Evolutionary conservation across 2,888 invertebrate genomes (phyloP).

Genomic region (Drosophila picticornis): DNA sequence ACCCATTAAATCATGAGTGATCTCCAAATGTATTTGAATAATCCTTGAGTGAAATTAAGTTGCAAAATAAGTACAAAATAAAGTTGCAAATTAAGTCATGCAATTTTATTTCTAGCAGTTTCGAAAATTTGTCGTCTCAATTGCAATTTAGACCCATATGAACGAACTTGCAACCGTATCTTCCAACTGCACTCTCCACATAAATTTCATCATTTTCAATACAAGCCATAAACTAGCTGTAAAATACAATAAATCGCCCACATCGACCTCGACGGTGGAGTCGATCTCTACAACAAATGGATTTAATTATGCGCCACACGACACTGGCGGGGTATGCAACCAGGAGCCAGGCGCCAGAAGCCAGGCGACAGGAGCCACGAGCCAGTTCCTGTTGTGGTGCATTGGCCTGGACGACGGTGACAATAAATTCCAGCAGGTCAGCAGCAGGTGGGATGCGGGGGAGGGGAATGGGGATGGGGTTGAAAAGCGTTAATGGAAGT

Average conservation of each 20-base stretch:
- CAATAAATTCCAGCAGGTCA: slow-evolving; percentile 61
- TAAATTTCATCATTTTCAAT: slow-evolving; percentile 45
- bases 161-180: slow-evolving; percentile 15
- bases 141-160: slow-evolving; percentile 44
- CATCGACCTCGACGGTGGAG: slow-evolving; percentile 33
- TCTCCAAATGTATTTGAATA: neutral
- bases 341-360: slow-evolving; percentile 67
- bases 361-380: slow-evolving; percentile 60
- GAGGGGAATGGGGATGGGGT: neutral
- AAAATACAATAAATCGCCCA: slow-evolving; percentile 69
- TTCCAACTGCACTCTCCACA: neutral
- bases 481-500: slow-evolving; percentile 57
- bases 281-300: slow-evolving; percentile 69
- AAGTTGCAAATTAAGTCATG: neutral
- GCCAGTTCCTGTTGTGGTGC: slow-evolving; percentile 49
- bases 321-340: slow-evolving; percentile 19
- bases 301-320: slow-evolving; percentile 71
- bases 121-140: slow-evolving; percentile 5
- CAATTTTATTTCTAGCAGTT: too few species aligned
- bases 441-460: neutral
- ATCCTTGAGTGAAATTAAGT: neutral
- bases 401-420: slow-evolving; percentile 67
- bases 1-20: neutral
- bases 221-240: slow-evolving; percentile 68
- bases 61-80: neutral